These are phyloP conservation scores for Acrocephalus kingi DNA, from an alignment of 2,113 vertebrate species.

Conservation along the genomic window DNA sequence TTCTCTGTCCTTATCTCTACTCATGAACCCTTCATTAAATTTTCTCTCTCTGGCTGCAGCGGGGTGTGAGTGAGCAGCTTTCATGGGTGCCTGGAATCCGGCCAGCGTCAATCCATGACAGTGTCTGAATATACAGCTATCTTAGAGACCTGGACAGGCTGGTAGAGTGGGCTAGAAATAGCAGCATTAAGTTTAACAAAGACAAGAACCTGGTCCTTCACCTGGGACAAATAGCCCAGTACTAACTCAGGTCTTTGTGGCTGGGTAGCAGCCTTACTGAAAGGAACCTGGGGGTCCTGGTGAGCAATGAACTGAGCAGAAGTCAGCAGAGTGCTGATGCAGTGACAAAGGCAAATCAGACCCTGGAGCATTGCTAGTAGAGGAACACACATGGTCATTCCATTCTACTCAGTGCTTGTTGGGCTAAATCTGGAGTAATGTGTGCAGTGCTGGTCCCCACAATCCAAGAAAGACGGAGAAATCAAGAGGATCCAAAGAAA, in stretches of 20 bases:
- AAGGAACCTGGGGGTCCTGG: background rate
- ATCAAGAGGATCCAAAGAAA: background rate
- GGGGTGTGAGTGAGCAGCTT: background rate
- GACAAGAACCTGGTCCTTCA: background rate
- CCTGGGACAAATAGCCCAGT: background rate
- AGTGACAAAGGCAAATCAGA: background rate
- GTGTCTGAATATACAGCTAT: background rate
- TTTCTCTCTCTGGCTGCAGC: background rate
- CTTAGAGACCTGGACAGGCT: background rate
- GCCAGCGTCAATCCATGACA: background rate
- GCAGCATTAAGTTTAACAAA: background rate
- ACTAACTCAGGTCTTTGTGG: background rate
- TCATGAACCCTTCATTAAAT: background rate
- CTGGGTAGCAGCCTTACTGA: background rate
- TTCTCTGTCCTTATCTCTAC: background rate
- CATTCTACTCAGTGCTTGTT: background rate
- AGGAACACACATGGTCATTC: background rate
- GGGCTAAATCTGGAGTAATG: background rate
- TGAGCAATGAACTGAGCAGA: background rate
- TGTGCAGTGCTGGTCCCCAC: no score
- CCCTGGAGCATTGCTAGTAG: background rate
- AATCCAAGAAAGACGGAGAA: background rate
- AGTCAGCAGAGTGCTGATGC: background rate
- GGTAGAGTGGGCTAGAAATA: background rate
- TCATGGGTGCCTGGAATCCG: background rate